Evolutionary conservation across 2,888 invertebrate genomes (phyloP).

Genomic region (Drosophila recens): DNA sequence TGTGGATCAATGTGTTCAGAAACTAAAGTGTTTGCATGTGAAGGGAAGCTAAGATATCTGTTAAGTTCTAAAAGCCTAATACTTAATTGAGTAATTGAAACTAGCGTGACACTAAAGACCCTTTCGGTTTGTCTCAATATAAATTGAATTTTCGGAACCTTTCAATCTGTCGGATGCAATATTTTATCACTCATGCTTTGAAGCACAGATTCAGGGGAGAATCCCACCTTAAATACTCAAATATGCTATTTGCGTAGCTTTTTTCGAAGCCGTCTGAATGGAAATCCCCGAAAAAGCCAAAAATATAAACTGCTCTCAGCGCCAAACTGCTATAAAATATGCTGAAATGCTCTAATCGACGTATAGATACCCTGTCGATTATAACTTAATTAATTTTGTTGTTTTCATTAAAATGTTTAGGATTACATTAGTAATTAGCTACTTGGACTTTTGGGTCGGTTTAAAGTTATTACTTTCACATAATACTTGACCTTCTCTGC

Average conservation of each 20-base stretch:
- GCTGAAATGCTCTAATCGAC: neutral
- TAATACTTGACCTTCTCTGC: neutral
- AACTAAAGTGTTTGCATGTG: neutral
- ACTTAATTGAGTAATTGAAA: neutral
- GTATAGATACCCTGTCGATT: neutral
- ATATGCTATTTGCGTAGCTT: slow-evolving; percentile 44
- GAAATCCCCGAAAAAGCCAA: slow-evolving; percentile 20
- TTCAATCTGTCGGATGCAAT: neutral
- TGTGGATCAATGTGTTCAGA: slow-evolving; percentile 39
- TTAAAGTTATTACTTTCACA: no score
- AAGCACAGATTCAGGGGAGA: neutral
- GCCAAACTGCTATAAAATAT: neutral
- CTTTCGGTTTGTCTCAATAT: neutral
- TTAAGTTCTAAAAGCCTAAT: no score
- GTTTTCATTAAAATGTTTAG: no score
- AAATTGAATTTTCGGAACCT: neutral
- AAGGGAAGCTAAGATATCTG: no score
- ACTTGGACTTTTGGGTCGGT: no score
- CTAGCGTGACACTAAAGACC: neutral
- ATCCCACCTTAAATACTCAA: slow-evolving; percentile 20
- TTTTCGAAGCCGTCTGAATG: slow-evolving; percentile 7
- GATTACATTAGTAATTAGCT: no score
- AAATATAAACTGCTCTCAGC: slow-evolving; percentile 30
- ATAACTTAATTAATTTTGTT: no score
- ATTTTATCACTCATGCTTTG: neutral